phyloP scores from a whole-genome alignment of 2,888 invertebrate species.

The Halocaridina rubra region DNA sequence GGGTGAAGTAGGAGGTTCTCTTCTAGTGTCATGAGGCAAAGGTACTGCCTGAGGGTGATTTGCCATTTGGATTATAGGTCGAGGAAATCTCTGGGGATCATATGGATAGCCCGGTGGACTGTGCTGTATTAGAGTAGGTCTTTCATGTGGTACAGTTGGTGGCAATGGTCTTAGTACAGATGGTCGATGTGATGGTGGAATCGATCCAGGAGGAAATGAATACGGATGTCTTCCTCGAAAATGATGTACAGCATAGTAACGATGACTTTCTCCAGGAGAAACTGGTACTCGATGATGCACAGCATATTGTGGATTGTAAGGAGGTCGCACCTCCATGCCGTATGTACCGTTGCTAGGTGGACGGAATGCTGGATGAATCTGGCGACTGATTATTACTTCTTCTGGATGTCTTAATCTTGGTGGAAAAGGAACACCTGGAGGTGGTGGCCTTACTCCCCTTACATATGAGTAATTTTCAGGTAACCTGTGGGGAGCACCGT shows the following conservation, averaged over 20 bases:
- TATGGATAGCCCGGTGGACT: neutral
- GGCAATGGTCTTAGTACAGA: neutral
- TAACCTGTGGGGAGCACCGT: neutral
- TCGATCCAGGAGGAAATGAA: neutral
- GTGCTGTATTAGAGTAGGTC: neutral
- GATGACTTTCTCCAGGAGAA: neutral
- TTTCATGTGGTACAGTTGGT: neutral
- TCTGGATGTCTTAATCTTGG: conserved; percentile 2
- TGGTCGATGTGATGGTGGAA: neutral
- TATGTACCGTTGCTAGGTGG: conserved; percentile 3
- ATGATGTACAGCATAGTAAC: neutral
- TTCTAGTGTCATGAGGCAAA: neutral
- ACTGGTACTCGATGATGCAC: neutral
- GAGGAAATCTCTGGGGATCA: neutral
- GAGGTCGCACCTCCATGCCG: neutral
- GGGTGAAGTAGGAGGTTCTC: neutral
- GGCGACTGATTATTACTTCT: neutral
- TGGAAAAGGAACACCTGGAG: neutral
- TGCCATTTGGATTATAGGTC: neutral
- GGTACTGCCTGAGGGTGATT: neutral
- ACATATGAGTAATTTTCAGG: neutral
- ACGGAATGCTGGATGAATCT: conserved; percentile 5
- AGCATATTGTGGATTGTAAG: neutral
- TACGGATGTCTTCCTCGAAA: neutral
- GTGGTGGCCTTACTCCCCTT: neutral